Evolutionary conservation across 2,797 vertebrate species (phyloP), one percentile per base, ranked within the genome.

Genomic region (Philypnodon macrostomus): DNA sequence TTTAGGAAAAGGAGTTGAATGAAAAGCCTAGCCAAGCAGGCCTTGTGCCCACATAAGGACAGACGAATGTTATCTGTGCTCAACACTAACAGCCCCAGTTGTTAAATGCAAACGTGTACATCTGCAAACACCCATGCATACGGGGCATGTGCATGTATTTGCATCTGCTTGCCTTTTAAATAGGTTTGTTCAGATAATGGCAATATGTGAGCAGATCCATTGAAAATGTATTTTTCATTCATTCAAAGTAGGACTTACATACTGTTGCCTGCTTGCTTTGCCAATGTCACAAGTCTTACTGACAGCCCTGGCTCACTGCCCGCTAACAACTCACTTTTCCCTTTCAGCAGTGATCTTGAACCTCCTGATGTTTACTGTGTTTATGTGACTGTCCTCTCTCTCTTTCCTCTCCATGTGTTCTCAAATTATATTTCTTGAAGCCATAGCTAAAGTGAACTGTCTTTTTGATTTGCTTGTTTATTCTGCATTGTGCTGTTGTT

Each of bases 1-100:
- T n/a, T n/a, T n/a, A n/a, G 53, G 58, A 24, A 73, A 83, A 81
- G 70, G 74, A 52, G 76, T 75, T 79, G 75, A 78, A 26, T 58
- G 60, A 64, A n/a, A n/a, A n/a, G 73, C 8, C 24, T 68, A 72
- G 61, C 68, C 59, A 71, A 80, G 55, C 63, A 54, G 57, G 33
- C 56, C 60, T 44, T 65, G 24, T 60, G 59, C 46, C 66, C 63
- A 61, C 44, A 75, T 36, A 52, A 46, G 53, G 53, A 59, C 58
- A 53, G 31, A 44, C 21, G 40, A 19, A 67, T n/a, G n/a, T n/a
- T n/a, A n/a, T n/a, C n/a, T n/a, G n/a, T n/a, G n/a, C n/a, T n/a
- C n/a, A n/a, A n/a, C n/a, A n/a, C n/a, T n/a, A n/a, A n/a, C n/a
- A n/a, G n/a, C n/a, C n/a, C n/a, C n/a, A n/a, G n/a, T n/a, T n/a